phyloP scores from a whole-genome alignment of 2,113 vertebrate species.

The Caranx ignobilis region DNA sequence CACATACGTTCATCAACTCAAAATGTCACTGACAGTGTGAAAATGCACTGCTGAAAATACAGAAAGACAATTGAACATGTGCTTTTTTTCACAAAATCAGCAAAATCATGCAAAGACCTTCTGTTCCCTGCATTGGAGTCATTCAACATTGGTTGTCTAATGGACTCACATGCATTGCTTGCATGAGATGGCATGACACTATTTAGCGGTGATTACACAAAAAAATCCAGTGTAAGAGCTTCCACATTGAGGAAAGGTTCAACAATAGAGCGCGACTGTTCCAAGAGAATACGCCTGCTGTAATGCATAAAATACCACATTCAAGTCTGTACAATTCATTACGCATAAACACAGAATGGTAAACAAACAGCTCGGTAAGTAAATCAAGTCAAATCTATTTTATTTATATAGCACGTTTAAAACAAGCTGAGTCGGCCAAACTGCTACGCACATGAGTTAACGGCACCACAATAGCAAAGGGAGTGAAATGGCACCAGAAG shows the following conservation, averaged over 20 bases:
- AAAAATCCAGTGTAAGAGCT: constrained; percentile 15
- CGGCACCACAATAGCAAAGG: too few species aligned
- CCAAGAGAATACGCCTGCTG: constrained; percentile 20
- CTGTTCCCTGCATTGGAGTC: constrained; percentile 21
- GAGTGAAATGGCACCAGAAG: too few species aligned
- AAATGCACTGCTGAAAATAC: neutral
- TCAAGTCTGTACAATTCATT: constrained; percentile 2
- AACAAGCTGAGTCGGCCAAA: too few species aligned
- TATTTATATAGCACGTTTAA: too few species aligned
- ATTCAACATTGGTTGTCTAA: constrained; percentile 11
- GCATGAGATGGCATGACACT: constrained; percentile 43
- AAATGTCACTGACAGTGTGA: neutral
- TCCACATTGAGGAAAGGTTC: constrained; percentile 16
- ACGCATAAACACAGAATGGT: neutral
- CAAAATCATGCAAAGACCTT: constrained; percentile 21
- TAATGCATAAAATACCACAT: constrained; percentile 13
- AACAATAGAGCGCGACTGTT: constrained; percentile 34
- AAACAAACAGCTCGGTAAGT: constrained; percentile 13
- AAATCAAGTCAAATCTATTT: too few species aligned
- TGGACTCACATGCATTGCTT: constrained; percentile 11
- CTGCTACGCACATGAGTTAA: too few species aligned
- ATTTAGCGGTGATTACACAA: constrained; percentile 44
- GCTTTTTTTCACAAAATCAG: neutral
- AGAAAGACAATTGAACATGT: neutral
- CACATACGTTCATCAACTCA: neutral